phyloP scores from a whole-genome alignment of 1,140 invertebrate genomes.

The Acromyrmex echinatior region DNA sequence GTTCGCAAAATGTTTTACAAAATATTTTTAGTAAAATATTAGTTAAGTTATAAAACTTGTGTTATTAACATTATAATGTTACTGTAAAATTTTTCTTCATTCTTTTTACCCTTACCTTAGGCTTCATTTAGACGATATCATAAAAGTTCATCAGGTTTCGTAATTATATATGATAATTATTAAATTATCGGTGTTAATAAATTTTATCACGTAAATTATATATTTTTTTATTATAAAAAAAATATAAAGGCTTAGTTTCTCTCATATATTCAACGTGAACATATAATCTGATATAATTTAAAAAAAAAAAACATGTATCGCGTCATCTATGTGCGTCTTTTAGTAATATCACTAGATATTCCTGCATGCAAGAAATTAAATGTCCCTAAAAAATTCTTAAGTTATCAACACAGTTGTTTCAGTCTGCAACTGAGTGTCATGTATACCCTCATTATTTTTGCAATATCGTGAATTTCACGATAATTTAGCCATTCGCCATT shows the following conservation, averaged over 20 bases:
- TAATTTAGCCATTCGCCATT: conserved; percentile 3
- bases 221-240: background rate
- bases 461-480: background rate
- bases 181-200: background rate
- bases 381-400: conserved; percentile 31
- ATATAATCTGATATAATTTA: background rate
- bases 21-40: background rate
- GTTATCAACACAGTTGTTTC: conserved; percentile 15
- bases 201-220: background rate
- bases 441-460: conserved; percentile 6
- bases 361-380: background rate
- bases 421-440: background rate
- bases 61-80: background rate
- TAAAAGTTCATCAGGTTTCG: conserved; percentile 1
- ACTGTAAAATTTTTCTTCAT: background rate
- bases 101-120: background rate
- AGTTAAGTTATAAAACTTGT: background rate
- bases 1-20: background rate
- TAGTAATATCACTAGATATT: background rate
- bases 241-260: too few relatives aligned
- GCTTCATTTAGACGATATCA: background rate
- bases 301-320: background rate
- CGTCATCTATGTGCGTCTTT: background rate
- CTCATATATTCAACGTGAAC: too few relatives aligned
- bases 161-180: conserved; percentile 16